These are phyloP conservation scores for Prionace glauca DNA, from an alignment of 2,797 vertebrate genomes.

Conservation along the genomic window DNA sequence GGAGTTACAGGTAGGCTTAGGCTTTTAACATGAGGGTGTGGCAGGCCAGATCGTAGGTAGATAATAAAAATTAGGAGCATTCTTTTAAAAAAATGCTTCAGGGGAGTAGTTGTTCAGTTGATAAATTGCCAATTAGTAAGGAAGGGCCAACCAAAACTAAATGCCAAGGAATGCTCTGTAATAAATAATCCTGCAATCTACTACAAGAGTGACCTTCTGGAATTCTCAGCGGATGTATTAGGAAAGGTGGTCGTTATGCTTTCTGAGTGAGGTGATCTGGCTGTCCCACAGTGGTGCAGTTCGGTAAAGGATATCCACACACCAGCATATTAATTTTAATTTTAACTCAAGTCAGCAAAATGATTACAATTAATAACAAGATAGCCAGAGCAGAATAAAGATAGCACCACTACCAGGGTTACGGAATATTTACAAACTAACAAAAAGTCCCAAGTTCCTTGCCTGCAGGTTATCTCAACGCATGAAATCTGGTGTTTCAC, in stretches of 20 bases:
- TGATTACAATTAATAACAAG: neutral
- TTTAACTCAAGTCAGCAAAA: neutral
- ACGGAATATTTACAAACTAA: neutral
- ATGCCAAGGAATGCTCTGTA: neutral
- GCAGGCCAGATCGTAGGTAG: neutral
- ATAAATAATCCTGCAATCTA: neutral
- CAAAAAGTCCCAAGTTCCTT: neutral
- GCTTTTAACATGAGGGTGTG: no score
- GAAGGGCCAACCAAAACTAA: neutral
- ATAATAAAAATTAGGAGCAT: neutral
- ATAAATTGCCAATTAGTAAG: neutral
- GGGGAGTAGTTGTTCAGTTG: neutral
- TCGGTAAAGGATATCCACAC: neutral
- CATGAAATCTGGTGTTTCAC: neutral
- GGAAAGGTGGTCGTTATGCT: neutral
- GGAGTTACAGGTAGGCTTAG: neutral
- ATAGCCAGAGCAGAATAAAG: neutral
- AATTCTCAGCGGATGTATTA: neutral
- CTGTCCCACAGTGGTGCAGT: neutral
- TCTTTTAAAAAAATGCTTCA: no score
- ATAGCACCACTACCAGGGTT: neutral
- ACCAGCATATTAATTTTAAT: neutral
- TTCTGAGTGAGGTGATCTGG: neutral
- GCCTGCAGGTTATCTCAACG: neutral
- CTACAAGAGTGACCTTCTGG: neutral